These are phyloP conservation scores for Hypothenemus hampei DNA, from an alignment of 1,140 invertebrate species.

Conservation along the genomic window DNA sequence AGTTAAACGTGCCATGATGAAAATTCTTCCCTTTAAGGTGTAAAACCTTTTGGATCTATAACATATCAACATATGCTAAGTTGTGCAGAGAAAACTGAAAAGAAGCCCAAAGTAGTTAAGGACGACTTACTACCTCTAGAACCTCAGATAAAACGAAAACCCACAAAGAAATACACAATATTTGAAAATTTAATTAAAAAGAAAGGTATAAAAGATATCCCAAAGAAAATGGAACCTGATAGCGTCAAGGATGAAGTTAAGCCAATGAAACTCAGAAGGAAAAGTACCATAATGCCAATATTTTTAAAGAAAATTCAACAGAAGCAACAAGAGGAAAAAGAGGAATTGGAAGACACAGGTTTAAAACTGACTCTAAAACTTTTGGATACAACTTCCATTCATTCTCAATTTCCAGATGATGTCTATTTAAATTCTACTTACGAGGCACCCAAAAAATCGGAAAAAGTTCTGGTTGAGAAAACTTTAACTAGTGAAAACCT, in stretches of 20 bases:
- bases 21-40: constrained; percentile 9
- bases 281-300: constrained; percentile 28
- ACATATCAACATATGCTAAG: constrained; percentile 27
- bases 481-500: too few relatives aligned
- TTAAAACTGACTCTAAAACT: too few relatives aligned
- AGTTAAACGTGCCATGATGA: too few relatives aligned
- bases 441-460: too few relatives aligned
- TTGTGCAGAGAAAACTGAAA: constrained; percentile 17
- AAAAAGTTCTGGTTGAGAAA: too few relatives aligned
- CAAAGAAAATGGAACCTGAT: neutral
- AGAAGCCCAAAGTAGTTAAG: constrained; percentile 3
- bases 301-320: constrained; percentile 23
- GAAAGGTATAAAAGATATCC: neutral
- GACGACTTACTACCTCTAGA: neutral
- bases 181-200: constrained; percentile 8
- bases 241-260: constrained; percentile 1
- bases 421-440: too few relatives aligned
- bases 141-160: neutral
- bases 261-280: constrained; percentile 3
- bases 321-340: neutral
- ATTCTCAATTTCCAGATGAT: too few relatives aligned
- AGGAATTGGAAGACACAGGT: neutral
- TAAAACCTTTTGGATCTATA: neutral
- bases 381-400: too few relatives aligned
- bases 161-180: constrained; percentile 4